phyloP scores from a whole-genome alignment of 2,113 vertebrate genomes.

The Pangasianodon hypophthalmus region DNA sequence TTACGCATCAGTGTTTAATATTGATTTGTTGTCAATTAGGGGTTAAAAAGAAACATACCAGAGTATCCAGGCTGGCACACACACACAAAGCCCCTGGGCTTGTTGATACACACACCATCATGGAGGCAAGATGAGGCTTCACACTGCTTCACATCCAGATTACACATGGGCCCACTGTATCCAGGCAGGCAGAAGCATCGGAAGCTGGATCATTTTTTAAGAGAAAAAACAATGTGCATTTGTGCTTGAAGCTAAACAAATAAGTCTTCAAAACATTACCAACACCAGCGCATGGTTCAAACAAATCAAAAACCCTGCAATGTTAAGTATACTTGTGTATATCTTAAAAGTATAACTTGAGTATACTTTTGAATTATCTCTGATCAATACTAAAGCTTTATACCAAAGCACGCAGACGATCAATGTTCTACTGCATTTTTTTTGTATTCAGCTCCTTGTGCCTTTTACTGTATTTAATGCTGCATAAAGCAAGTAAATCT shows the following conservation, averaged over 20 bases:
- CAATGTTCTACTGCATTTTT: neutral
- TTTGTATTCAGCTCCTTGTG: neutral
- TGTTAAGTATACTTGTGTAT: neutral
- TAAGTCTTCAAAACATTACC: neutral
- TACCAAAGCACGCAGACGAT: conserved; percentile 6
- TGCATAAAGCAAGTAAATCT: neutral
- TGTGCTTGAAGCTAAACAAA: neutral
- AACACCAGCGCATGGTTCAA: neutral
- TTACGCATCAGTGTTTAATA: neutral
- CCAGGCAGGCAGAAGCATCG: conserved; percentile 74
- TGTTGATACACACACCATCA: conserved; percentile 78
- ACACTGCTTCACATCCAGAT: conserved; percentile 81
- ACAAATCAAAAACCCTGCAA: neutral
- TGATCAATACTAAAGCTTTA: neutral
- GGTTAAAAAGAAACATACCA: neutral
- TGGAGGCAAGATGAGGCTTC: conserved; percentile 79
- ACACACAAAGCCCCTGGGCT: conserved; percentile 74
- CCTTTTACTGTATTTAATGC: neutral
- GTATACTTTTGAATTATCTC: neutral
- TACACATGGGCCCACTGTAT: conserved; percentile 77
- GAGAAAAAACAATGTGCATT: neutral
- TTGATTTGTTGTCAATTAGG: neutral
- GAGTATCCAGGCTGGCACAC: conserved; percentile 55
- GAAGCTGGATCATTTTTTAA: conserved; percentile 66
- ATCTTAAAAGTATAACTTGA: no score